A percentile compares a stretch with the other conserved stretches of the same genome.
Conservation (phyloP, 1,140 invertebrate species). For the Chironomus striatipennis region DNA sequence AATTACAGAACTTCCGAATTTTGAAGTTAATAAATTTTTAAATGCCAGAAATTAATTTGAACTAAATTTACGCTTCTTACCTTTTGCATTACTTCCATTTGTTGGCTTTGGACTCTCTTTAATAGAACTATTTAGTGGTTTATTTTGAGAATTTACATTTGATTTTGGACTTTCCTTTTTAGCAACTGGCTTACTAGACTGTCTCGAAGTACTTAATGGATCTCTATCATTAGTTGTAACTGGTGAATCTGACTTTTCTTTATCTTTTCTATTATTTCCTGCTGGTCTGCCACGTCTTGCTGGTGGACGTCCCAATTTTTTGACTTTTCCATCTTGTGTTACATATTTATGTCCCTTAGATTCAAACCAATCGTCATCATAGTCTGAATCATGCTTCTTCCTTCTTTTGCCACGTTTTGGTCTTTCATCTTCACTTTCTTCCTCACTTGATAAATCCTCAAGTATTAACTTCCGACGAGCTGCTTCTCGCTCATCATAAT, state of each 20-base stretch:
- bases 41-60: too few species aligned
- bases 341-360: background rate
- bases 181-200: background rate
- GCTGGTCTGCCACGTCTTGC: background rate
- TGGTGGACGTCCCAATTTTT: background rate
- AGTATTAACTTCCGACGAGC: background rate
- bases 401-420: constrained; percentile 33
- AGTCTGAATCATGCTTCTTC: constrained; percentile 37
- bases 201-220: background rate
- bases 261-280: background rate
- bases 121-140: too few species aligned
- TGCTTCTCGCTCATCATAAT: background rate
- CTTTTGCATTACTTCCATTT: too few species aligned
- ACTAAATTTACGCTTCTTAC: too few species aligned
- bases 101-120: too few species aligned
- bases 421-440: constrained; percentile 35
- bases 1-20: too few species aligned
- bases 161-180: too few species aligned
- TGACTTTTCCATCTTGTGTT: background rate
- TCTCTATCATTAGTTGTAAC: background rate
- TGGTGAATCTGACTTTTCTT: background rate
- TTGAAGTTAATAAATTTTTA: too few species aligned
- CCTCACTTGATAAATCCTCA: constrained; percentile 27
- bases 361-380: constrained; percentile 38
- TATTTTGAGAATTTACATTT: too few species aligned